Evolutionary conservation across 1,140 invertebrate species (phyloP).

Genomic region (Mamestra configurata): DNA sequence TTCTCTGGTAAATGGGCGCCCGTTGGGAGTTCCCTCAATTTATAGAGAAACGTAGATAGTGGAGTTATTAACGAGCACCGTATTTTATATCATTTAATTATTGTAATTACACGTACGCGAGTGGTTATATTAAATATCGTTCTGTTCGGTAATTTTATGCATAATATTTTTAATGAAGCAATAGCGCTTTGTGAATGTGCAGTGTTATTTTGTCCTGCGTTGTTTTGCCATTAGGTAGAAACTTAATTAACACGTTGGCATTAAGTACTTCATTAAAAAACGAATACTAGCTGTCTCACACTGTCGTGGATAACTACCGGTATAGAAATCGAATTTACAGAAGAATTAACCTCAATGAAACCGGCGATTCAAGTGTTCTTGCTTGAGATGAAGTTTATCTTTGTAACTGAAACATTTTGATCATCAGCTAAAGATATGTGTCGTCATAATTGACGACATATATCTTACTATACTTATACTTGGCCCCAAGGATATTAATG

Average conservation of each 20-base stretch:
- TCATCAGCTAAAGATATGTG: no score
- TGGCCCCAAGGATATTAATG: no score
- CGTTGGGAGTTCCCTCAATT: constrained; percentile 51
- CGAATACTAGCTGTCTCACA: no score
- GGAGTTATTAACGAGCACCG: constrained; percentile 31
- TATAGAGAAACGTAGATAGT: constrained; percentile 49
- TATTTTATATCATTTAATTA: constrained; percentile 47
- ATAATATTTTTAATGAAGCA: constrained; percentile 8
- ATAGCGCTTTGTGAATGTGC: neutral
- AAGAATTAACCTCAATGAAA: no score
- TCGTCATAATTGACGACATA: no score
- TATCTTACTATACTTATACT: no score
- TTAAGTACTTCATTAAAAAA: neutral
- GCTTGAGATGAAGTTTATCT: no score
- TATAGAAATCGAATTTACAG: no score
- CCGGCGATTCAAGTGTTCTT: no score
- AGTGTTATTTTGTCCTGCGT: neutral
- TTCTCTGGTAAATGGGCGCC: constrained; percentile 50
- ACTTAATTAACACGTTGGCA: neutral
- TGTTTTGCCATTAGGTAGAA: neutral
- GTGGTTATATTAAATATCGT: constrained; percentile 41
- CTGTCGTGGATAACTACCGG: no score
- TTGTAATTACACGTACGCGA: constrained; percentile 13
- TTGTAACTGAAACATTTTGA: no score
- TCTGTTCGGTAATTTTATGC: neutral